Conservation (phyloP, 2,888 invertebrate species). For the Seladonia tumulorum region DNA sequence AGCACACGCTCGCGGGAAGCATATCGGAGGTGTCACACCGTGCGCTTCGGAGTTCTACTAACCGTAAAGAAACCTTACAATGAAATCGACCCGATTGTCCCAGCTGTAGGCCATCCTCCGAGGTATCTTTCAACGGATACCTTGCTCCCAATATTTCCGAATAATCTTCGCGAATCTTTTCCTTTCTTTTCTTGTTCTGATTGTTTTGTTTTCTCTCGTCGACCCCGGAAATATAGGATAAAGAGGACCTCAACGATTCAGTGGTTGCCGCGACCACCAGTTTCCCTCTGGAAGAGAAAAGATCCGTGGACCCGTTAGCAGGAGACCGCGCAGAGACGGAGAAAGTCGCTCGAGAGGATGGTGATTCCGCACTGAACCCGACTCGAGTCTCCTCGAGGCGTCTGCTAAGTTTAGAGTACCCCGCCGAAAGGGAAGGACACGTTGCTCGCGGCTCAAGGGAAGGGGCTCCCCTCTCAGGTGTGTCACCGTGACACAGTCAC, state of each 20-base stretch:
- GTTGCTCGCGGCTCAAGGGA: conserved; percentile 23
- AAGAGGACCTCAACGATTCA: not conserved
- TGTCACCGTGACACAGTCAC: conserved; percentile 55
- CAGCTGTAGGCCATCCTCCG: conserved; percentile 90
- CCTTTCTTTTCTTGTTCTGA: not conserved
- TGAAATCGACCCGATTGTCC: conserved; percentile 93
- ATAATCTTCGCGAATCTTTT: not conserved
- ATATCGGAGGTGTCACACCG: not conserved
- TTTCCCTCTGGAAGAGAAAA: not conserved
- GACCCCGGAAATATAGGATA: not conserved
- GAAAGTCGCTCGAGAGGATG: conserved; percentile 75
- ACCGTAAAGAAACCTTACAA: conserved; percentile 93
- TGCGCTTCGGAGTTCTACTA: conserved; percentile 82
- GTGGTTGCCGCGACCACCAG: not conserved
- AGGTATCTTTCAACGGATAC: conserved; percentile 14
- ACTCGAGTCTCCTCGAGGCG: conserved; percentile 67
- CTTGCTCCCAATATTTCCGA: not conserved
- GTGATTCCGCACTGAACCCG: conserved; percentile 76
- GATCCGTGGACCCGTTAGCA: not conserved
- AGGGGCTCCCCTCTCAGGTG: conserved; percentile 43
- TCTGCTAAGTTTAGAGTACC: conserved; percentile 79
- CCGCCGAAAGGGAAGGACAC: conserved; percentile 46
- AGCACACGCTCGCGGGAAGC: conserved; percentile 18
- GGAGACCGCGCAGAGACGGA: conserved; percentile 31
- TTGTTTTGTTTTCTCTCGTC: not conserved